Conservation (phyloP, 2,113 vertebrate species). For the Aegotheles bennettii region DNA sequence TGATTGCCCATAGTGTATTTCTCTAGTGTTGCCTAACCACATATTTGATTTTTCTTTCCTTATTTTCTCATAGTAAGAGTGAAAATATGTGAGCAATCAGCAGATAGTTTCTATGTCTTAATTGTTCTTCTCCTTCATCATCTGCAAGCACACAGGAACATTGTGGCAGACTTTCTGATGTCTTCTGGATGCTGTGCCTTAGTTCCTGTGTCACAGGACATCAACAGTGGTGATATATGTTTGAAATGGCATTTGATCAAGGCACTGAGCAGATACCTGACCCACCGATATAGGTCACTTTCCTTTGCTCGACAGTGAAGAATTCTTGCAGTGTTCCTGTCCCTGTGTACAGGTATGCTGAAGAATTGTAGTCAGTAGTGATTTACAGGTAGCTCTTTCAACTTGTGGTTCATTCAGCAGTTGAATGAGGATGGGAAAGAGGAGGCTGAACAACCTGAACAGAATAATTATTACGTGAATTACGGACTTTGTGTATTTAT, state of each 20-base stretch:
- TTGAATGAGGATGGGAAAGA: not conserved
- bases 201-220: not conserved
- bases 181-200: not conserved
- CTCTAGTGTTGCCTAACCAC: not conserved
- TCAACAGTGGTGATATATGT: not conserved
- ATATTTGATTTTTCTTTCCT: not conserved
- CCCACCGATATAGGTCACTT: not conserved
- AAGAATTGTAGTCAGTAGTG: not conserved
- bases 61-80: not conserved
- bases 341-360: not conserved
- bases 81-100: not conserved
- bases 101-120: not conserved
- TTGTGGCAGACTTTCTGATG: not conserved
- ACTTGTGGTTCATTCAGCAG: not conserved
- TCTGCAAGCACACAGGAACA: not conserved
- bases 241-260: conserved; percentile 6
- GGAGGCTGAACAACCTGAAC: not conserved
- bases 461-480: not conserved
- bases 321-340: not conserved
- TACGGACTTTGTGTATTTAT: not conserved
- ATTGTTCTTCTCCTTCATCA: not conserved
- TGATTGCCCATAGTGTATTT: not conserved
- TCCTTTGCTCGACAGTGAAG: not conserved
- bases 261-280: not conserved
- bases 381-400: not conserved